A percentile compares a stretch with the other conserved stretches of the same genome.
phyloP scores from a whole-genome alignment of 2,113 vertebrate genomes.

The Amphiprion percula region DNA sequence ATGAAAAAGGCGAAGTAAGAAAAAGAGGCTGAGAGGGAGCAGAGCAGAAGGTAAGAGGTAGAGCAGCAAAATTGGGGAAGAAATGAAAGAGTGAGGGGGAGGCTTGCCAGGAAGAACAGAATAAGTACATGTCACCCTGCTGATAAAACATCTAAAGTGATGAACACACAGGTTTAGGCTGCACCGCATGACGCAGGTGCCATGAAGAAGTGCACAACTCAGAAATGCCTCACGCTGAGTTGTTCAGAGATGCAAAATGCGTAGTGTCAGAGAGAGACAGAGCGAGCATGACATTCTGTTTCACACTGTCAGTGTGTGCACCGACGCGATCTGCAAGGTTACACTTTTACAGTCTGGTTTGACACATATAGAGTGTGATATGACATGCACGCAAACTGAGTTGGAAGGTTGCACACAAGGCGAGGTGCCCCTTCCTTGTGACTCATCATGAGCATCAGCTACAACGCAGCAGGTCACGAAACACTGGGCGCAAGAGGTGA shows the following conservation, averaged over 20 bases:
- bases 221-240: conserved; percentile 7
- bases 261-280: neutral
- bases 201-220: neutral
- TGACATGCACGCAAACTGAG: neutral
- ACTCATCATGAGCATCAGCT: neutral
- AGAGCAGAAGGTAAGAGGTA: neutral
- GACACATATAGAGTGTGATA: neutral
- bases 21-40: neutral
- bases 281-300: conserved; percentile 31
- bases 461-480: neutral
- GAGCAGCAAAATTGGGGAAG: neutral
- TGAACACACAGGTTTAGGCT: conserved; percentile 15
- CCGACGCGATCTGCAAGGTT: neutral
- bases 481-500: neutral
- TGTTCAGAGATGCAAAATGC: conserved; percentile 10
- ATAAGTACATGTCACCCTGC: neutral
- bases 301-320: neutral
- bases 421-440: neutral
- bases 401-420: neutral
- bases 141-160: conserved; percentile 24
- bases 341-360: conserved; percentile 11
- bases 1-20: neutral
- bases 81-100: neutral
- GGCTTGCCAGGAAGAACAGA: conserved; percentile 12
- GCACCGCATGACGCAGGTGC: neutral